Conservation (phyloP, 2,797 vertebrate genomes). For the Enteromius afrohamiltoni region DNA sequence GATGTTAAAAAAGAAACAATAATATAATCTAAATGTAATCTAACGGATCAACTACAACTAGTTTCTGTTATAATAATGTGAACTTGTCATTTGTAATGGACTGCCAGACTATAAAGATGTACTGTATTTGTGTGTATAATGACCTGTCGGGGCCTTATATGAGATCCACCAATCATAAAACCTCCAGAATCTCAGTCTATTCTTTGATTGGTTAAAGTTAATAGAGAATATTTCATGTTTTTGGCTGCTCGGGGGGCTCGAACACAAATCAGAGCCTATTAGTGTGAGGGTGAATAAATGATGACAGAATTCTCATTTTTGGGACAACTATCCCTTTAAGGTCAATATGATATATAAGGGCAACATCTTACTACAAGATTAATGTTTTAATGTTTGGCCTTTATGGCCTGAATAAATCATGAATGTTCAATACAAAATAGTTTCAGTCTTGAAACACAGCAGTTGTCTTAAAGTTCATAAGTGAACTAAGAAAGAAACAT, state of each 20-base stretch:
- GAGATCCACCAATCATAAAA: neutral
- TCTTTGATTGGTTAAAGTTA: neutral
- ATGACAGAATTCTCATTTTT: neutral
- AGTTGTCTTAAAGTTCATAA: neutral
- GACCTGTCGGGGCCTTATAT: neutral
- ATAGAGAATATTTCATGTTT: neutral
- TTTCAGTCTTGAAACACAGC: neutral
- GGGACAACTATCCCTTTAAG: neutral
- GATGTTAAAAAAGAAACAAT: too few species aligned
- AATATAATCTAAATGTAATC: too few species aligned
- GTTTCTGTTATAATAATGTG: too few species aligned
- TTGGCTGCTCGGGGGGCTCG: neutral
- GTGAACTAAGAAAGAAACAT: too few species aligned
- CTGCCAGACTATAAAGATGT: neutral
- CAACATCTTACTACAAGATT: neutral
- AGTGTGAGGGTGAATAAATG: neutral
- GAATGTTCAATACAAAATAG: neutral
- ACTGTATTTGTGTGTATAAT: neutral
- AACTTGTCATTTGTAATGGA: too few species aligned
- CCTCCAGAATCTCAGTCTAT: neutral
- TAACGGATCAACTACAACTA: too few species aligned
- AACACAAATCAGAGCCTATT: neutral
- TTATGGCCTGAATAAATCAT: neutral
- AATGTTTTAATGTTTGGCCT: slow-evolving; percentile 1
- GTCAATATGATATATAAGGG: neutral